Conservation (phyloP, 2,113 vertebrate genomes). For the Papio anubis region DNA sequence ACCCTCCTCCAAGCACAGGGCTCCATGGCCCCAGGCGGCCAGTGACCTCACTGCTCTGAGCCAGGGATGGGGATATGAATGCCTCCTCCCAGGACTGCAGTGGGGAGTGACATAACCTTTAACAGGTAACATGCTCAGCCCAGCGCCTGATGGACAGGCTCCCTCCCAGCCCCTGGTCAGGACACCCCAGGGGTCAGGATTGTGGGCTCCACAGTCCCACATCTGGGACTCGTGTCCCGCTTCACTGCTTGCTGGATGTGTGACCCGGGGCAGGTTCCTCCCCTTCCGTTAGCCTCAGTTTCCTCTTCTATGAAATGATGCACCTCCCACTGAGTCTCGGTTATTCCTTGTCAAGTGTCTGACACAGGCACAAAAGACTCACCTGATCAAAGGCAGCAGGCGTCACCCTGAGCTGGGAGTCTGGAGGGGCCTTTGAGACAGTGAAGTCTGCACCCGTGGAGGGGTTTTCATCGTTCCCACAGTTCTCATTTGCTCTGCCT, state of each 20-base stretch:
- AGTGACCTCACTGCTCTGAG: neutral
- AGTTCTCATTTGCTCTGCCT: rapidly evolving
- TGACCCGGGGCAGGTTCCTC: neutral
- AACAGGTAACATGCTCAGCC: rapidly evolving
- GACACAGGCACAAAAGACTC: neutral
- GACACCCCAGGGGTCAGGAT: too few species aligned
- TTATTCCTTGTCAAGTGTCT: rapidly evolving
- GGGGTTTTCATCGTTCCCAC: too few species aligned
- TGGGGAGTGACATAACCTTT: rapidly evolving
- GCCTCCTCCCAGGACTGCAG: neutral
- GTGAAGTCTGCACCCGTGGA: neutral
- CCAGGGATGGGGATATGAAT: neutral
- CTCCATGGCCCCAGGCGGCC: rapidly evolving
- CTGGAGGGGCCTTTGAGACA: neutral
- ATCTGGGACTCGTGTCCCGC: neutral
- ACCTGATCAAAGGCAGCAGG: rapidly evolving
- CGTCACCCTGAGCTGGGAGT: neutral
- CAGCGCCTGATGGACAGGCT: neutral
- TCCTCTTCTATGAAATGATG: neutral
- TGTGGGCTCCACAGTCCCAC: neutral
- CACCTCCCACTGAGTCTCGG: rapidly evolving
- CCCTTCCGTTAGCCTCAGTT: neutral
- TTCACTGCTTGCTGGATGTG: neutral
- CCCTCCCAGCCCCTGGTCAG: neutral
- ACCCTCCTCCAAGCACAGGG: rapidly evolving